phyloP scores from a whole-genome alignment of 2,797 vertebrate species.

The Centropyge bicolor region DNA sequence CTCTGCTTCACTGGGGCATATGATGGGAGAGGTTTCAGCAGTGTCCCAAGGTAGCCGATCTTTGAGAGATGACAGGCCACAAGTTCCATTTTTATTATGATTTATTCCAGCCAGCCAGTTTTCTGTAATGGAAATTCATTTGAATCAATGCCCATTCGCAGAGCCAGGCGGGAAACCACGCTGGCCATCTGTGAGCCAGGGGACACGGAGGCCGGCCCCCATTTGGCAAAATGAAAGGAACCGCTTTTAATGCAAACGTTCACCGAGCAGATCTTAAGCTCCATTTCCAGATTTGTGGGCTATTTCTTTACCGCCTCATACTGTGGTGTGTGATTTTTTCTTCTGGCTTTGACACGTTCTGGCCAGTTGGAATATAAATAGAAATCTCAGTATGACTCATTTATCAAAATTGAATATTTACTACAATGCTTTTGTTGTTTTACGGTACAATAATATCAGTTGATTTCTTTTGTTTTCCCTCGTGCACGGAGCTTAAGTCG shows the following conservation, averaged over 20 bases:
- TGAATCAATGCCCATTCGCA: conserved; percentile 76
- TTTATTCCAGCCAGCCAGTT: conserved; percentile 86
- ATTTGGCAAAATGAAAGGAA: conserved; percentile 77
- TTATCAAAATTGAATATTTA: not conserved
- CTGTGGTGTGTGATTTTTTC: conserved; percentile 5
- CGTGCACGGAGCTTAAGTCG: conserved; percentile 15
- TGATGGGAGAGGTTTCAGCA: conserved; percentile 86
- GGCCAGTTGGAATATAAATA: conserved; percentile 18
- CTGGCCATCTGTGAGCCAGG: conserved; percentile 71
- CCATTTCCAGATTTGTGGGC: conserved; percentile 40
- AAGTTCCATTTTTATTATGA: conserved; percentile 89
- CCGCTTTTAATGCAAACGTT: conserved; percentile 71
- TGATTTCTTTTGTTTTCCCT: not conserved
- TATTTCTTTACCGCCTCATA: conserved; percentile 15
- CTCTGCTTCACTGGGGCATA: conserved; percentile 89
- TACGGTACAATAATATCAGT: not conserved
- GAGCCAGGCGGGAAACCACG: conserved; percentile 65
- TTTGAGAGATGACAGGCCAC: conserved; percentile 87
- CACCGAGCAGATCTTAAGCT: conserved; percentile 38
- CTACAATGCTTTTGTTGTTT: conserved; percentile 9
- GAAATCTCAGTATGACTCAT: not conserved
- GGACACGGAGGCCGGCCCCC: conserved; percentile 54
- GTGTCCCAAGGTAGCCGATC: conserved; percentile 86
- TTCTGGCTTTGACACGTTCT: conserved; percentile 2
- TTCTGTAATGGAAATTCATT: conserved; percentile 88